Evolutionary conservation across 30 jellyfish, hydroid and myxozoan species (phyloP).

Genomic region (Pseudorhiza aurosa): DNA sequence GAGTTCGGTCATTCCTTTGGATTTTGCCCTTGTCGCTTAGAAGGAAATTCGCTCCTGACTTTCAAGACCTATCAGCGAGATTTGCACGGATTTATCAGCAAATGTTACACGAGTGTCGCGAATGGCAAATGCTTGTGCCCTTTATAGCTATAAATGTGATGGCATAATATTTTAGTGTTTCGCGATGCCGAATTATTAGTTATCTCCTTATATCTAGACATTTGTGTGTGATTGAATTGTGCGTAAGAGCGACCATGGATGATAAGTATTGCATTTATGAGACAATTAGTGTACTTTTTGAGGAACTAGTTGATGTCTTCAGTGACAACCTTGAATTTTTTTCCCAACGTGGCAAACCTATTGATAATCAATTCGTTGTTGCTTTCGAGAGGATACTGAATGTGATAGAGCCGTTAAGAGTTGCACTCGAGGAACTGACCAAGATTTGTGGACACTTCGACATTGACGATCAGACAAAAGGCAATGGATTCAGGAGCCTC

Average conservation of each 20-base stretch:
- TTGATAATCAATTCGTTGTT: constrained; percentile 46
- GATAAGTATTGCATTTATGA: constrained; percentile 51
- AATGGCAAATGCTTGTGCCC: no score
- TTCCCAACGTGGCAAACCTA: constrained; percentile 46
- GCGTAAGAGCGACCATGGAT: constrained; percentile 16
- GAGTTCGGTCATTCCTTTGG: no score
- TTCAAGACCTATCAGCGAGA: no score
- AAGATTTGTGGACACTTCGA: constrained; percentile 59
- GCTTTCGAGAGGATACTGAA: constrained; percentile 73
- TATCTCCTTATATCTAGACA: no score
- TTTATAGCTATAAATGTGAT: no score
- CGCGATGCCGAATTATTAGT: no score
- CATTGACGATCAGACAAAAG: constrained; percentile 41
- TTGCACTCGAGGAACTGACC: constrained; percentile 70
- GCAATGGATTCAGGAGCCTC: constrained; percentile 95
- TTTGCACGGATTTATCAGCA: no score
- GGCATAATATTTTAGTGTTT: no score
- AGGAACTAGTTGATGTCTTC: constrained; percentile 46
- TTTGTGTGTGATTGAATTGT: no score
- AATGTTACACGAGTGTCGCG: no score
- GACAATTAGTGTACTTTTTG: constrained; percentile 39
- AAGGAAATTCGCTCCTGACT: no score
- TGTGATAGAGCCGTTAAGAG: constrained; percentile 81
- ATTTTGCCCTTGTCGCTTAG: no score
- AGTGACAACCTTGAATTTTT: constrained; percentile 55